Base-by-base conservation (phyloP, 1,140 invertebrate species). In the Drosophila novamexicana region DNA sequence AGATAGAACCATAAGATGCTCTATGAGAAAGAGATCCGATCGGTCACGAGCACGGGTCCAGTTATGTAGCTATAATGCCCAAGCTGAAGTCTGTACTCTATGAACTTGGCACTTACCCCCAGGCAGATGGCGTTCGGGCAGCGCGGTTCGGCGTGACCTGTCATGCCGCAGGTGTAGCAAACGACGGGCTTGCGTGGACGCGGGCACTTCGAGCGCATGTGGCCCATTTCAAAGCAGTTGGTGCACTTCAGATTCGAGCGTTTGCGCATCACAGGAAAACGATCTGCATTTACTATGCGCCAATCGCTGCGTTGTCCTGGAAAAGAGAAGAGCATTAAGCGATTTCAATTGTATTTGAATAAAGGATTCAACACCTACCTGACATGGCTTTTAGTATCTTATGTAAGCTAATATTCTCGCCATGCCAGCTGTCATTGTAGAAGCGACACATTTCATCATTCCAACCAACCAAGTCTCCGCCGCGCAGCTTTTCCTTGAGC, bases 71-170 rank as follows among this genome's bases (percentile, higher is more conserved):
- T 6, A 36, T 42, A 40, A 10, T 1, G 22, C 9, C 22, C 22
- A 0, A 29, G 22, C 22, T 29, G 22, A 29, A 29, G 22, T 29
- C 22, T 29, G 22, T 29, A 29, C 0, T 5, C 5, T 5, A 5
- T 29, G 7, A 2, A 16, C 16, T 8, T 12, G 7, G 1, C 7
- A 93, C 93, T 93, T 93, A 96, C 95, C 75, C 95, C 95, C 50
- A 95, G 93, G 81, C 95, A 96, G 58, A 95, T 94, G 79, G 93
- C 94, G 42, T 94, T 93, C 0, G 95, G 95, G 81, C 95, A 96
- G 10, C 94, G 91, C 0, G 93, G 92, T 71, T 95, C 95, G 12
- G 82, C 91, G 80, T 96, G 95, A 0, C 95, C 95, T 0, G 80
- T 79, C 1, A 67, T 74, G 42, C 95, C 95, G 75, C 95, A 96